Evolutionary conservation across 2,113 vertebrate genomes (phyloP).

Genomic region (Macaca mulatta): DNA sequence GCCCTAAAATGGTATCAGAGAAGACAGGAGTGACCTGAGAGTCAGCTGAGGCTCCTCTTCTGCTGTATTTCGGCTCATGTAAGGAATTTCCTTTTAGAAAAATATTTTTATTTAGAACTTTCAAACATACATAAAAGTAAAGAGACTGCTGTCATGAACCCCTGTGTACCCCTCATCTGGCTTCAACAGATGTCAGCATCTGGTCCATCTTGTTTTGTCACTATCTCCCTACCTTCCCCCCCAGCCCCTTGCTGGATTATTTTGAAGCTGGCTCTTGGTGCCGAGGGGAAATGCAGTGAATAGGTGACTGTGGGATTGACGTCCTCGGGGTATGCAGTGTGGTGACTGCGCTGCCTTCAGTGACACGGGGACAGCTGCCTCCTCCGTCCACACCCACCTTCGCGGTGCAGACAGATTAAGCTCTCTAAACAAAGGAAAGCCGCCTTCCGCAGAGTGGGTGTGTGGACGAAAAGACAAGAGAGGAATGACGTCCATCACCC

Average conservation of each 20-base stretch:
- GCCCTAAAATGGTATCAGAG: not conserved
- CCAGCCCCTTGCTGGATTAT: not conserved
- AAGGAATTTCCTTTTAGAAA: not conserved
- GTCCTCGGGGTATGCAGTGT: not conserved
- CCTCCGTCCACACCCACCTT: not conserved
- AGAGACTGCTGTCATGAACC: not conserved
- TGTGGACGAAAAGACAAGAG: not conserved
- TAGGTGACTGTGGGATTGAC: accelerated
- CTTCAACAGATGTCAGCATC: not conserved
- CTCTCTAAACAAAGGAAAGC: not conserved
- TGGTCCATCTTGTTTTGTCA: not conserved
- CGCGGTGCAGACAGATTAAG: not conserved
- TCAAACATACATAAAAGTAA: not conserved
- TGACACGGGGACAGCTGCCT: not conserved
- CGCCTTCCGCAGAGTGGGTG: not conserved
- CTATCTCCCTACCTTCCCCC: accelerated
- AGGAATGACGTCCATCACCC: not conserved
- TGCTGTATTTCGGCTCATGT: not conserved
- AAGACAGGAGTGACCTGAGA: not conserved
- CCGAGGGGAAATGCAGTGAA: not conserved
- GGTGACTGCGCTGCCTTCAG: not conserved
- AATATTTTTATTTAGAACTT: not conserved
- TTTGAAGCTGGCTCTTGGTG: not conserved
- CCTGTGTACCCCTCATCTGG: too few species aligned
- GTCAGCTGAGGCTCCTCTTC: not conserved